These are phyloP conservation scores for Apamea monoglypha DNA, from an alignment of 2,888 invertebrate species.

Conservation along the genomic window DNA sequence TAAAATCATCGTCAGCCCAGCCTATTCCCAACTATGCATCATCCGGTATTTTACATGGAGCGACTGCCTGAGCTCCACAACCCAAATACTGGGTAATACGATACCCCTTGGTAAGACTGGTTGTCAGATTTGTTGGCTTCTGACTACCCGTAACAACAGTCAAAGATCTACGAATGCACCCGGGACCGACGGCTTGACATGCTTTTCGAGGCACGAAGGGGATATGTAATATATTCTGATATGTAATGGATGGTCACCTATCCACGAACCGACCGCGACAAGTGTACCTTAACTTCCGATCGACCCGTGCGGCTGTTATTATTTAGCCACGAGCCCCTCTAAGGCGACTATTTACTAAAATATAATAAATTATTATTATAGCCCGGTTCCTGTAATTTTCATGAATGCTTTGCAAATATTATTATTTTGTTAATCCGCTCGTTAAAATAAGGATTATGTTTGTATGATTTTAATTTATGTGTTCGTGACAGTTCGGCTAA, in stretches of 20 bases:
- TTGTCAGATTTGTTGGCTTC: not conserved
- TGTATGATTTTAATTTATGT: conserved; percentile 54
- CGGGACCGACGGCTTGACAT: too few species aligned
- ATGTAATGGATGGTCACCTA: too few species aligned
- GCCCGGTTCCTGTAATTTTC: conserved; percentile 13
- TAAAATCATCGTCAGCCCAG: not conserved
- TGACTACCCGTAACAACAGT: not conserved
- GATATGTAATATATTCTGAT: too few species aligned
- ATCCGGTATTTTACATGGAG: not conserved
- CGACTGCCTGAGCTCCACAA: not conserved
- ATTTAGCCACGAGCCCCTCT: too few species aligned
- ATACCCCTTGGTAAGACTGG: not conserved
- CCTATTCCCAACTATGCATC: not conserved
- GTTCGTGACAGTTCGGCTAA: conserved; percentile 42
- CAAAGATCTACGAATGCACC: not conserved
- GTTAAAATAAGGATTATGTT: conserved; percentile 60
- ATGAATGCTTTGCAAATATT: conserved; percentile 52
- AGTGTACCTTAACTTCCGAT: not conserved
- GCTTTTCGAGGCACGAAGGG: too few species aligned
- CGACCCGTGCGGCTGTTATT: too few species aligned
- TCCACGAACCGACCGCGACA: not conserved
- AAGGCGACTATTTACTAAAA: conserved; percentile 30
- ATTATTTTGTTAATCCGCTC: conserved; percentile 46
- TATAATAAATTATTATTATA: conserved; percentile 43
- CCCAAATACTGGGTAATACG: not conserved